phyloP scores from a whole-genome alignment of 1,140 invertebrate genomes.

The Neotoxoptera formosana region DNA sequence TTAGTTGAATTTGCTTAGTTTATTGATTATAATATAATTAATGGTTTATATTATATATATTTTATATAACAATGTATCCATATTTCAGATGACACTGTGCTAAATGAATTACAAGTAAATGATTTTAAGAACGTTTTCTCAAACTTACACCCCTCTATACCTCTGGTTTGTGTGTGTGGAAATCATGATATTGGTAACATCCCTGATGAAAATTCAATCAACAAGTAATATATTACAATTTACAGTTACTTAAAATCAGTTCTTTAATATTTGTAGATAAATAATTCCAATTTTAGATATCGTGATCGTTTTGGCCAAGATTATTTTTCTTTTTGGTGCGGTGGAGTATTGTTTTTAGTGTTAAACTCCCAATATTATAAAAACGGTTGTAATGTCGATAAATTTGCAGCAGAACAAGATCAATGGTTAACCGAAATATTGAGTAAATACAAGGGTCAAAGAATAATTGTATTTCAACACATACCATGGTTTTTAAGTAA shows the following conservation, averaged over 20 bases:
- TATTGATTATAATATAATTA: background rate
- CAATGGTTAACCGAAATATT: slow-evolving; percentile 65
- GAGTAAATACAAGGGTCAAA: slow-evolving; percentile 56
- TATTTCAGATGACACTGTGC: slow-evolving; percentile 59
- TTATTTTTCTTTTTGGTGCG: slow-evolving; percentile 68
- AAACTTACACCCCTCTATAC: slow-evolving; percentile 65
- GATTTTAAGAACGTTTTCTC: slow-evolving; percentile 66
- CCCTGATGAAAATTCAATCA: slow-evolving; percentile 65
- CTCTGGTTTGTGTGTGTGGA: slow-evolving; percentile 69
- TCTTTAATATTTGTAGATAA: background rate
- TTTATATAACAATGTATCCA: background rate
- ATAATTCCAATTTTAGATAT: slow-evolving; percentile 62
- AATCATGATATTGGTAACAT: slow-evolving; percentile 70
- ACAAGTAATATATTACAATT: slow-evolving; percentile 59
- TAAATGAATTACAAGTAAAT: slow-evolving; percentile 63
- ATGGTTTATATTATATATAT: background rate
- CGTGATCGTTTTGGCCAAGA: slow-evolving; percentile 68
- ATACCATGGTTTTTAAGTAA: slow-evolving; percentile 67
- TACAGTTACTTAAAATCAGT: background rate
- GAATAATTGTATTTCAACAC: slow-evolving; percentile 68
- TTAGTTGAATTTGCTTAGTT: slow-evolving; percentile 57
- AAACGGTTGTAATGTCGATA: slow-evolving; percentile 62
- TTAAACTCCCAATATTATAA: slow-evolving; percentile 68
- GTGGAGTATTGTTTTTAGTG: slow-evolving; percentile 68
- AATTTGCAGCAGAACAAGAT: slow-evolving; percentile 65